These are phyloP conservation scores for Eupeodes corollae DNA, from an alignment of 1,140 invertebrate species.

Conservation along the genomic window DNA sequence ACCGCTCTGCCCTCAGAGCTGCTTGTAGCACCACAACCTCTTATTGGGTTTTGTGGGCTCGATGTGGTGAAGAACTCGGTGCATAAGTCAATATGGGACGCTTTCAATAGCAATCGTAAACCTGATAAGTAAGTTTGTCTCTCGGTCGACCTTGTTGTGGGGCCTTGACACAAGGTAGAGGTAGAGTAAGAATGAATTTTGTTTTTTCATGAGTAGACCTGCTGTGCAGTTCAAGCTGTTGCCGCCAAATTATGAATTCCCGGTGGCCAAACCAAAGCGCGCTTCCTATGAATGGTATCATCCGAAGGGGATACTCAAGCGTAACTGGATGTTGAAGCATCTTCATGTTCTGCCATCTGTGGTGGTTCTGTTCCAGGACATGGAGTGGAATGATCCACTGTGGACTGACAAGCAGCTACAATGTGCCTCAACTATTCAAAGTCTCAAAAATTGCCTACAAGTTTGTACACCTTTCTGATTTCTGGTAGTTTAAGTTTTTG, in stretches of 20 bases:
- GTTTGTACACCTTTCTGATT: conserved; percentile 26
- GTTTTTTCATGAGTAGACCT: conserved; percentile 46
- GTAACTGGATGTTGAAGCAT: conserved; percentile 93
- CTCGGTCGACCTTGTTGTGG: no score
- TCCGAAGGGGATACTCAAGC: conserved; percentile 91
- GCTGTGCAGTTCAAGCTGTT: conserved; percentile 76
- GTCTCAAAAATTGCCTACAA: conserved; percentile 47
- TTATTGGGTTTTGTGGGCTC: conserved; percentile 76
- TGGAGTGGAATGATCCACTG: conserved; percentile 90
- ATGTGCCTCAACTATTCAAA: conserved; percentile 81
- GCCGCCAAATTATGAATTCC: conserved; percentile 70
- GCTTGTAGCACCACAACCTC: conserved; percentile 63
- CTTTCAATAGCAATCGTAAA: conserved; percentile 70
- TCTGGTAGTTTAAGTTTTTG: no score
- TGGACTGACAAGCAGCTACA: conserved; percentile 93
- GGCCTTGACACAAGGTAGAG: no score
- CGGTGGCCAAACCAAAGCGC: conserved; percentile 79
- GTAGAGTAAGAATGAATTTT: no score
- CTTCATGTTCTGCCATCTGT: conserved; percentile 81
- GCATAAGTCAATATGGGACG: conserved; percentile 86
- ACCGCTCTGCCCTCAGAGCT: conserved; percentile 65
- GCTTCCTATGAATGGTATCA: conserved; percentile 92
- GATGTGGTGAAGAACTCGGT: conserved; percentile 73
- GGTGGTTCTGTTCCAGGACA: conserved; percentile 88
- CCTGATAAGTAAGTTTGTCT: conserved; percentile 45